Conservation (phyloP, 2,797 vertebrate species). For the Hemitrygon akajei region DNA sequence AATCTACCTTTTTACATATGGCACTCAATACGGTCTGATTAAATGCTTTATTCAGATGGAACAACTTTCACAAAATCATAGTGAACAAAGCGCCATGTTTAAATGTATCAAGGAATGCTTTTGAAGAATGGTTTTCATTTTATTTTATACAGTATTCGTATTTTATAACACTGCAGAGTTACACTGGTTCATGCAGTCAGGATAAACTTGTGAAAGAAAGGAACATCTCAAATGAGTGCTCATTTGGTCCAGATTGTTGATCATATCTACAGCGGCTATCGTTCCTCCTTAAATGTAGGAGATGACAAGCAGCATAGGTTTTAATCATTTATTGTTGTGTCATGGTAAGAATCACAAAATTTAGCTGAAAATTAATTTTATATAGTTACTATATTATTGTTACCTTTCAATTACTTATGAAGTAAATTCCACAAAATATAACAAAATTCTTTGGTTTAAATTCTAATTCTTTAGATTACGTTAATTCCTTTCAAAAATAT, state of each 20-base stretch:
- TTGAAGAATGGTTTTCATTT: not conserved
- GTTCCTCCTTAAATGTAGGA: not conserved
- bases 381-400: not conserved
- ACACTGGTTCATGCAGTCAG: not conserved
- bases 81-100: no score
- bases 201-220: not conserved
- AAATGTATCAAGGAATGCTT: not conserved
- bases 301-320: not conserved
- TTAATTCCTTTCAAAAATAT: not conserved
- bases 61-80: not conserved
- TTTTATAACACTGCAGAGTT: not conserved
- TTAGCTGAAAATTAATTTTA: not conserved
- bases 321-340: not conserved
- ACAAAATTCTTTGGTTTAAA: not conserved
- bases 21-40: no score
- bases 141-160: not conserved
- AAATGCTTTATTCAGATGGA: not conserved
- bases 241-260: not conserved
- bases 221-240: not conserved
- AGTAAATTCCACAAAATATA: not conserved
- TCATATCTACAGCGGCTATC: not conserved
- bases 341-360: not conserved
- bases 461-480: not conserved
- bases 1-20: no score
- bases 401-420: not conserved